phyloP scores from a whole-genome alignment of 2,113 vertebrate species.

The Murina feae region DNA sequence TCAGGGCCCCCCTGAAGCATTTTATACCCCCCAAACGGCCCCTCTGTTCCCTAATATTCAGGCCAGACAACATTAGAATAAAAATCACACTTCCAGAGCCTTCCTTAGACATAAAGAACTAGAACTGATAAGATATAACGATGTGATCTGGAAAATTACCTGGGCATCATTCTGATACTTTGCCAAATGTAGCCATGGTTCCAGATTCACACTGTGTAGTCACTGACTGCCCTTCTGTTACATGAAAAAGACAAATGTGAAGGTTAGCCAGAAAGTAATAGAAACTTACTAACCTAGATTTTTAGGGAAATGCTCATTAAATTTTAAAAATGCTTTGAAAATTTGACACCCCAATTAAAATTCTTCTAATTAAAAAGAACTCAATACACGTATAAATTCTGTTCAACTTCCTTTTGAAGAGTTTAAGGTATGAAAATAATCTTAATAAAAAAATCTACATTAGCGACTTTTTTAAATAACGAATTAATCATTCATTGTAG shows the following conservation, averaged over 20 bases:
- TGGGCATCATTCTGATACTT: background rate
- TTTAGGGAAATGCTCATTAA: background rate
- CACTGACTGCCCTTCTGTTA: background rate
- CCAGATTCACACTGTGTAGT: background rate
- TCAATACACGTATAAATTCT: background rate
- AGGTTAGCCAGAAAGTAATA: background rate
- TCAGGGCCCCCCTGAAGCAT: background rate
- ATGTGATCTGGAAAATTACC: background rate
- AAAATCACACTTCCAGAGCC: background rate
- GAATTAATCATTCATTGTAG: background rate
- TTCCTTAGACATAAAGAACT: background rate
- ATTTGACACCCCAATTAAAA: constrained; percentile 21
- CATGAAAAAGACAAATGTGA: background rate
- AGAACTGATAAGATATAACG: background rate
- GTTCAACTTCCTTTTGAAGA: background rate
- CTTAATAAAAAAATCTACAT: background rate
- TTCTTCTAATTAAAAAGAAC: constrained; percentile 3
- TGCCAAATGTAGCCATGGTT: background rate
- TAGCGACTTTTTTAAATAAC: background rate
- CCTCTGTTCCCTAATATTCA: background rate
- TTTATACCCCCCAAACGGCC: background rate
- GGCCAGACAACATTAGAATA: background rate
- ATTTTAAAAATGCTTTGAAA: background rate
- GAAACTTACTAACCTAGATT: background rate
- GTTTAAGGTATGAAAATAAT: background rate